Evolutionary conservation across 2,888 invertebrate species (phyloP), one percentile per base, ranked within the genome.

Genomic region (Drosophila macrospina): DNA sequence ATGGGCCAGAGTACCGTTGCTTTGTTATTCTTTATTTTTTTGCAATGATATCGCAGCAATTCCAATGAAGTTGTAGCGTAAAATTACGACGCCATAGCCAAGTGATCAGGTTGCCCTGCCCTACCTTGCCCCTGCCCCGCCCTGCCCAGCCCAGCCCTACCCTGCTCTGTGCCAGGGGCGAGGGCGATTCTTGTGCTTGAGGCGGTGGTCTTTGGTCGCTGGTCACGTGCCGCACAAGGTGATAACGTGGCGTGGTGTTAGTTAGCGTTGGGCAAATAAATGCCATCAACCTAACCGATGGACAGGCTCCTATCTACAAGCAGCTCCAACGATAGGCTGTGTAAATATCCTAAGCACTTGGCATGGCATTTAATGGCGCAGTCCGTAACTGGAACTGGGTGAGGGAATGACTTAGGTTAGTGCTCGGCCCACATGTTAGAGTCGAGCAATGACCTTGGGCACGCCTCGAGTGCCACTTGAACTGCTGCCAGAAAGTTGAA

Each of bases 401-500:
- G 61, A 76, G 74, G 48, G 45, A 62, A 67, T 77, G 75, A 41
- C 67, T 70, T 64, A 78, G 79, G 76, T 74, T 78, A 77, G 79
- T 67, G 45, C 52, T 50, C 69, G 63, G 61, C 42, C 59, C 28
- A 51, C 42, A 48, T 62, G 45, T 47, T 34, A 28, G 36, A 42
- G 42, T 5, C 20, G 3, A 2, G 20, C 28, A 28, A 30, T 48
- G 71, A 56, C 79, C 77, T 77, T 70, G 79, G 11, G 32, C 20
- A 36, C 37, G 61, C 60, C 67, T 60, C 34, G 20, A 73, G 80
- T 83, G 72, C 63, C 83, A 86, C 83, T 88, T 88, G 86, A 83
- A 86, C 83, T 70, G 50, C 71, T 69, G 61, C 48, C 88, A 54
- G 61, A 59, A 54, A 83, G 83, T 83, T 83, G 88, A 83, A 83